Base-by-base conservation (phyloP, 2,888 invertebrate genomes). In the Lymantria monacha region DNA sequence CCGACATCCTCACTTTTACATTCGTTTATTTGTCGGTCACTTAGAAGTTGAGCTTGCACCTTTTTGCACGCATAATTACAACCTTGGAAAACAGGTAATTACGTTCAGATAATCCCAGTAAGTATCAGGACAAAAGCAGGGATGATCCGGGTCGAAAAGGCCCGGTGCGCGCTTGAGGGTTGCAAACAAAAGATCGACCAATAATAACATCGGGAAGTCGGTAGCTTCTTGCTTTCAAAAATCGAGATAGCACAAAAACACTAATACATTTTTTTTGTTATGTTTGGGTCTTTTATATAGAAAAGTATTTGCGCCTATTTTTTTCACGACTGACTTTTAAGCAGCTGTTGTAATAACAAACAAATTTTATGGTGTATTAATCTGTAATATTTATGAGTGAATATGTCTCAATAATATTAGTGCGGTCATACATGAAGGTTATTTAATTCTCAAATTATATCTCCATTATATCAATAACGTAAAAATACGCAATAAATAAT, bases 191-290 rank as follows among this genome's bases (percentile, higher is more conserved):
- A 71, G 82, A 58, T 59, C 74, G 66, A 72, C 61, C 79, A 77
- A 82, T 86, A 87, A 86, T 84, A 86, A 85, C 83, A 87, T 84
- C 84, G 80, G 69, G 76, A 89, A 89, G 89, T 88, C 88, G 90
- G 88, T 88, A 89, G 90, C 89, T 90, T 89, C 88, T 87, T 85
- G 86, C 87, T 85, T 85, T 85, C 72, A 74, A 70, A 78, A 79
- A 79, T 73, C 77, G 72, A 66, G 71, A 63, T 49, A 46, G 36
- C 59, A 73, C 83, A 87, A 87, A 84, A 84, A 76, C 58, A 58
- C 63, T 71, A 72, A 76, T 70, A 66, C 68, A 51, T 72, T 72
- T 69, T n/a, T n/a, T 65, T 57, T 63, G 56, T 60, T 10, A 61
- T 76, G 69, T 69, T 70, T 72, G 67, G 66, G 62, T 53, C 52